These are phyloP conservation scores for Stenodera caucasica DNA, from an alignment of 2,888 invertebrate genomes.

Conservation along the genomic window DNA sequence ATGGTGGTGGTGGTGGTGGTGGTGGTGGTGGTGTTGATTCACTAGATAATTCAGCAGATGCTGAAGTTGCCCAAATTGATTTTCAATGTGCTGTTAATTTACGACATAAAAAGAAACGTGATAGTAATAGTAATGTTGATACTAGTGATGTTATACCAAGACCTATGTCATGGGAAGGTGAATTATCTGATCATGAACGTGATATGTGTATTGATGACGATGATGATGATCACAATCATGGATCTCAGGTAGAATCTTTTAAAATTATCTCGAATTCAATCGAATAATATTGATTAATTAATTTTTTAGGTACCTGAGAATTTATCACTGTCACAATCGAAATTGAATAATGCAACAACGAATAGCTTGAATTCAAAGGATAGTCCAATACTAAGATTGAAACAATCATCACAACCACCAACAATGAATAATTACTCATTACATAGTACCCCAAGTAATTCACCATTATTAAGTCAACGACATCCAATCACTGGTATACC, in stretches of 20 bases:
- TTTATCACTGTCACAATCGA: slow-evolving; percentile 46
- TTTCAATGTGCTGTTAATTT: slow-evolving; percentile 59
- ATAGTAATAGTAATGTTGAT: slow-evolving; percentile 41
- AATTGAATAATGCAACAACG: slow-evolving; percentile 38
- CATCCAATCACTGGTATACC: slow-evolving; percentile 50
- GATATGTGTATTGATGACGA: slow-evolving; percentile 52
- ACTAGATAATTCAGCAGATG: slow-evolving; percentile 73
- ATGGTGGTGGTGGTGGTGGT: too few relatives aligned
- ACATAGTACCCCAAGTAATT: slow-evolving; percentile 67
- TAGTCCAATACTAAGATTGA: slow-evolving; percentile 57
- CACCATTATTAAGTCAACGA: slow-evolving; percentile 68
- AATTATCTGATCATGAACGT: slow-evolving; percentile 82
- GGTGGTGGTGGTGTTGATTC: too few relatives aligned
- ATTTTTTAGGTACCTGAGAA: slow-evolving; percentile 50
- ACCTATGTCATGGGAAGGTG: slow-evolving; percentile 96
- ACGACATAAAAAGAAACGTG: slow-evolving; percentile 50
- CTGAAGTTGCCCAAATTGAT: slow-evolving; percentile 80
- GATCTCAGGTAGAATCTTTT: slow-evolving; percentile 32
- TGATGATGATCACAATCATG: slow-evolving; percentile 48
- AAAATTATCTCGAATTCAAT: too few relatives aligned
- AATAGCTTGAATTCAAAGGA: slow-evolving; percentile 48
- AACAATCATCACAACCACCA: slow-evolving; percentile 52
- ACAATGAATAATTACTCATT: slow-evolving; percentile 64
- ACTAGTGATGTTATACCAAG: slow-evolving; percentile 53
- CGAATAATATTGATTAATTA: slow-evolving; percentile 9